Evolutionary conservation across 2,113 vertebrate genomes (phyloP), one percentile per base, ranked within the genome.

Genomic region (Pyrgilauda ruficollis): DNA sequence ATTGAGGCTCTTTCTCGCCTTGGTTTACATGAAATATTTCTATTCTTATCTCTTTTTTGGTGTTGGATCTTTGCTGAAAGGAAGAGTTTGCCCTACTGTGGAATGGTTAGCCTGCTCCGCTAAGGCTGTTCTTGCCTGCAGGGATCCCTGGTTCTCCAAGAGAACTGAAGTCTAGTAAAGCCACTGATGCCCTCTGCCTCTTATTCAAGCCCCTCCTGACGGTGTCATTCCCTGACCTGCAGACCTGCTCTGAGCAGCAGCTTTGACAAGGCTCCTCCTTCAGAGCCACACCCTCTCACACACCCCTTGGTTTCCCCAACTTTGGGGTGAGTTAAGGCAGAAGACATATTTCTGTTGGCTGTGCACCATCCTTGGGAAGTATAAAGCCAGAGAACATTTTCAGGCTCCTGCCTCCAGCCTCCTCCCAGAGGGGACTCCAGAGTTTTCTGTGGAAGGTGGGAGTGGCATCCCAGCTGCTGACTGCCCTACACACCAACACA

Each of bases 281-380:
- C 62, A 83, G 35, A 68, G 5, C 15, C 35, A 5, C 35, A 15
- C 59, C n/a, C 28, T 66, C 46, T 73, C 10, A 0, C 10, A 50
- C 7, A 27, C 4, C 27, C 50, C 12, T 67, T 2, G 1, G 5
- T 81, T 78, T 67, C 52, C 33, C 11, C 46, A 64, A 0, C 10
- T 33, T 50, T 56, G 53, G 22, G 18, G 15, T 22, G 10, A 79
- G 22, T 47, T 56, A 56, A 41, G 9, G 24, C 33, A 87, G 69
- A 67, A 70, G n/a, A 23, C 4, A 4, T 35, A 17, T 37, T 74
- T 87, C 41, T 89, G 20, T 46, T 59, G 49, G 4, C 41, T 46
- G 28, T 43, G 28, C 28, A 5, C 9, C 61, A 0, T 64, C 50
- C 31, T 39, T 16, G 18, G 11, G n/a, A 89, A 85, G 11, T 31